phyloP scores from a whole-genome alignment of 2,113 vertebrate species.

The Dipodomys merriami region DNA sequence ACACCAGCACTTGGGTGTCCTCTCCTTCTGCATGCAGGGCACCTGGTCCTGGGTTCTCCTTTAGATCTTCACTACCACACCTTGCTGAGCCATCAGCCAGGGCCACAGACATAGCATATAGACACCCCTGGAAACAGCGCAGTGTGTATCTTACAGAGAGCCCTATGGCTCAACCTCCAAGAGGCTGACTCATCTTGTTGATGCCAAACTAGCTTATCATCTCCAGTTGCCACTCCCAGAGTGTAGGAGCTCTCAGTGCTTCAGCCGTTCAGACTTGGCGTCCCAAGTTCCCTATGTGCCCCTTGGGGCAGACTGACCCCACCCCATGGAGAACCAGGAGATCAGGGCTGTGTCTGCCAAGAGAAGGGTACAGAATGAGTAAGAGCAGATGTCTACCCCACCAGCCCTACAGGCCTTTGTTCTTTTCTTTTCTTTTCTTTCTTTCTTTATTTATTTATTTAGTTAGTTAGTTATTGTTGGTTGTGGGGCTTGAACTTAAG shows the following conservation, averaged over 20 bases:
- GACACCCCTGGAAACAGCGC: background rate
- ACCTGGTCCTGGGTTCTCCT: background rate
- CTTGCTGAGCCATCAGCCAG: background rate
- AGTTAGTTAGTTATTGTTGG: too few relatives aligned
- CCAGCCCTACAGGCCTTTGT: too few relatives aligned
- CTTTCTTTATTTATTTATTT: too few relatives aligned
- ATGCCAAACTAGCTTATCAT: background rate
- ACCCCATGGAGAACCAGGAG: too few relatives aligned
- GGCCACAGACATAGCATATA: background rate
- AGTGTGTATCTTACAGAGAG: conserved; percentile 32
- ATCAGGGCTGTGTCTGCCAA: too few relatives aligned
- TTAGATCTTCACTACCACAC: background rate
- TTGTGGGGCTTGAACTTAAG: background rate
- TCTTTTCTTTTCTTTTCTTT: too few relatives aligned
- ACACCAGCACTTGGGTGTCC: background rate
- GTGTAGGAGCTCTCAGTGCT: background rate
- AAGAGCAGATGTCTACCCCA: background rate
- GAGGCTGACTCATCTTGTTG: background rate
- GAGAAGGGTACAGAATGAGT: too few relatives aligned
- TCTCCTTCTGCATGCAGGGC: background rate
- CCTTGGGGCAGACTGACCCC: too few relatives aligned
- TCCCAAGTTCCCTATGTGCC: background rate
- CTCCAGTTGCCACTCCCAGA: background rate
- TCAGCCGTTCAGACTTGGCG: conserved; percentile 1
- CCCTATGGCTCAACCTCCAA: background rate